Evolutionary conservation across 1,140 invertebrate genomes (phyloP), one percentile per base, ranked within the genome.

Genomic region (Epicauta chinensis): DNA sequence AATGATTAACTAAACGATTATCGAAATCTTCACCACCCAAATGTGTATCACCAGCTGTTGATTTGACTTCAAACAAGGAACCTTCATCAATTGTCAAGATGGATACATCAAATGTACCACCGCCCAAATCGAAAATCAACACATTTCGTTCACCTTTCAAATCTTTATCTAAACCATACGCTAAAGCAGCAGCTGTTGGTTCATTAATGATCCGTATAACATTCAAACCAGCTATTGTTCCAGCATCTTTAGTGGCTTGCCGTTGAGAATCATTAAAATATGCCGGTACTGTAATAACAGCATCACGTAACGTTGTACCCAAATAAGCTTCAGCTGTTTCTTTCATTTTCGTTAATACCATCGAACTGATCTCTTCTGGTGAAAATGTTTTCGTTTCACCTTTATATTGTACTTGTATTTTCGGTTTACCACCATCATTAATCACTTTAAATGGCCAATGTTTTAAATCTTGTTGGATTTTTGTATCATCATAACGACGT

Each of bases 391-490:
- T 90, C 1, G 59, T 63, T 61, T 88, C 85, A 0, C 81, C 82
- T 62, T 86, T 86, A 71, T 80, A 88, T 55, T 81, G 76, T 1
- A 83, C 79, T 53, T 82, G 76, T 38, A 89, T 84, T 59, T 82
- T 84, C 0, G 81, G 82, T 59, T 83, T 84, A 2, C 78, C 71
- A 37, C 66, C 65, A 14, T 87, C 81, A 59, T 71, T 84, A 9
- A 83, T 65, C 9, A 88, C 84, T 53, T 76, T 78, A 66, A 87
- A 87, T 2, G 83, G 84, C 84, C 84, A 87, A 53, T 83, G 78
- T 58, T 86, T 84, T 73, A 86, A 81, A 60, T 87, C 81, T 51
- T 73, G 76, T 58, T 85, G 83, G 16, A 86, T 82, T 56, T 82
- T 83, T 1, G 75, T 71, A 63, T 87, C 85, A 32, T 79, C 76